Base-by-base conservation (phyloP, 2,797 vertebrate species). In the Clarias pachynema region DNA sequence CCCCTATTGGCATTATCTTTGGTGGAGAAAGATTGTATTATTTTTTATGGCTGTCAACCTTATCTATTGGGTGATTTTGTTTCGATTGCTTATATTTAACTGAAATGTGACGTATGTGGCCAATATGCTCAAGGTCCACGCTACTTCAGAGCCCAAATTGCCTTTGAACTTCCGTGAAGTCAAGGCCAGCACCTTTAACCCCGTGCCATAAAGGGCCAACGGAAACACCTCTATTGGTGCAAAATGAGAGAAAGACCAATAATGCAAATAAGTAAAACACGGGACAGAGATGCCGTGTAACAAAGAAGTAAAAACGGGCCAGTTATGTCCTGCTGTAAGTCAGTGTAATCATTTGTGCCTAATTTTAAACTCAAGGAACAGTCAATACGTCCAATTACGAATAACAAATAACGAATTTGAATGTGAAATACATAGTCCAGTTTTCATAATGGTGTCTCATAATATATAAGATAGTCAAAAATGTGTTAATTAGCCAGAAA, bases 141-240 rank as follows among this genome's bases (percentile, higher is more conserved):
- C 57, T 59, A 24, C 34, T 73, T 49, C 81, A 80, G n/a, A 18
- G 24, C 75, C 59, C 86, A 91, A 92, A 89, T 90, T 93, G 93
- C 90, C 95, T 96, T 96, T 96, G 95, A 96, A 96, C 95, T 95
- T 96, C 95, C 94, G 91, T 94, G 90, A 93, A 95, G 95, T 95
- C 95, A 96, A 96, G 94, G 94, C 93, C 95, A 91, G 92, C 93
- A 93, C 93, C 93, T 94, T 94, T 95, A 91, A 93, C 92, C 94
- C 89, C 86, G 56, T 78, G 91, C 92, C 92, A 94, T 92, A 90
- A 93, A 93, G 90, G 31, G 89, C 90, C 92, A 94, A 93, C 89
- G 60, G 85, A 86, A 90, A 89, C 89, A 88, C 82, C 88, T 88
- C 87, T 91, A n/a, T 70, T 73, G 79, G 60, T 66, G 85, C 18